Percentiles rank a stretch among this genome's conserved stretches.
These are phyloP conservation scores for Sinopyrophorus schimmeli DNA, from an alignment of 2,888 invertebrate genomes.

Conservation along the genomic window DNA sequence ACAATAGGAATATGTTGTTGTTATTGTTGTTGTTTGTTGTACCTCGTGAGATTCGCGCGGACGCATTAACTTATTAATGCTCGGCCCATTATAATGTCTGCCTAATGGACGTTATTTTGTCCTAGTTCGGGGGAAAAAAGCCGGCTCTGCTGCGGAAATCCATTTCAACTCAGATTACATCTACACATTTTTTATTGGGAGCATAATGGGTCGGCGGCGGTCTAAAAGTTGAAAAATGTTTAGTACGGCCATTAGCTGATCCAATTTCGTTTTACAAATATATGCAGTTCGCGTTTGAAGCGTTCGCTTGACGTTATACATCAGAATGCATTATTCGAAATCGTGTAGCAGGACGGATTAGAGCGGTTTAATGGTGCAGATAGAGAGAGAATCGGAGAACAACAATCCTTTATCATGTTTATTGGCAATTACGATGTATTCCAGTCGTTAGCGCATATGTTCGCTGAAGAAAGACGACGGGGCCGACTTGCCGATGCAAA, in stretches of 20 bases:
- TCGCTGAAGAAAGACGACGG: constrained; percentile 15
- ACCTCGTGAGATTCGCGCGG: constrained; percentile 14
- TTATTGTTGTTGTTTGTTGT: neutral
- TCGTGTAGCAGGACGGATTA: constrained; percentile 24
- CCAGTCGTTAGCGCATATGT: constrained; percentile 20
- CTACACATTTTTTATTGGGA: constrained; percentile 13
- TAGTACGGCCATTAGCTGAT: constrained; percentile 35
- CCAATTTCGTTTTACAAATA: constrained; percentile 29
- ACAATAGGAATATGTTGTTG: no score
- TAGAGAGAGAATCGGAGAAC: constrained; percentile 16
- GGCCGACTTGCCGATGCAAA: neutral
- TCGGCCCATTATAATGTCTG: constrained; percentile 10
- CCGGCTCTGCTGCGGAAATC: constrained; percentile 16
- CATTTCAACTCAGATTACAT: constrained; percentile 13
- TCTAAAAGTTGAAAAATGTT: constrained; percentile 30
- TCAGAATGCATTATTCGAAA: constrained; percentile 34
- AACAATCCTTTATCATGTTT: constrained; percentile 32
- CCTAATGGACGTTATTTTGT: constrained; percentile 17
- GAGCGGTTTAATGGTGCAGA: constrained; percentile 33
- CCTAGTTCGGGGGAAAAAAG: constrained; percentile 12
- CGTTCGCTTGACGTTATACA: constrained; percentile 35
- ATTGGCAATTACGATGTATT: constrained; percentile 33
- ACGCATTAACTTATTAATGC: constrained; percentile 20
- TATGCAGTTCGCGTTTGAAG: constrained; percentile 33
- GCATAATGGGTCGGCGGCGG: constrained; percentile 11